Evolutionary conservation across 1,140 invertebrate genomes (phyloP), one percentile per base, ranked within the genome.

Genomic region (Drosophila hydei): DNA sequence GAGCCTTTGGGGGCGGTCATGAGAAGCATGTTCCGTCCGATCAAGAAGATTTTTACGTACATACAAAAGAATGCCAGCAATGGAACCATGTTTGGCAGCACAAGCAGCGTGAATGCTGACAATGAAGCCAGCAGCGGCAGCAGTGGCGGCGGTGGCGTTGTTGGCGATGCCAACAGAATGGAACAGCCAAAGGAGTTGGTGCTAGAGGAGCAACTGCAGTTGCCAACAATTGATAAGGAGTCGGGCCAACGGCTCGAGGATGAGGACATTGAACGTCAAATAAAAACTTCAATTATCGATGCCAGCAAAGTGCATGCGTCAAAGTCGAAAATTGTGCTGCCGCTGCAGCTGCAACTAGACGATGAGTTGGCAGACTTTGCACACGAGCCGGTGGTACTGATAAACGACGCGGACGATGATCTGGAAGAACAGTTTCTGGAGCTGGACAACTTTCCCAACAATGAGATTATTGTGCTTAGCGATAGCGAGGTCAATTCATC

Each of bases 41-140:
- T 91, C 25, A 91, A 91, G 58, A 91, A 91, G 45, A 90, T 91
- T 40, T 85, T 91, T 45, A 91, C 85, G 47, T 91, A 90, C 59
- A 90, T 91, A 75, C 91, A 91, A 72, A 91, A 91, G 72, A 91
- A 91, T 91, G 90, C 90, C 30, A 91, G 69, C 74, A 72, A 78
- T 42, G 77, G 77, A 7, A 81, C 72, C 12, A 79, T 91, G 74
- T 91, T 91, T 64, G 84, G 90, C 47, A 73, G 51, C 36, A 56
- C 64, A 33, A 52, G 14, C 3, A 73, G 48, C 30, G 16, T 62
- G 30, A 79, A 58, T 25, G 23, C 33, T 1, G 30, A 36, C 12
- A 14, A 51, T 56, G 45, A 61, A 7, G 19, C 12, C 12, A 38
- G 11, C 63, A 62, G 56, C 58, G 42, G 61, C 42, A 43, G 42